These are phyloP conservation scores for Chaetodon trifasciatus DNA, from an alignment of 2,797 vertebrate genomes.

Conservation along the genomic window DNA sequence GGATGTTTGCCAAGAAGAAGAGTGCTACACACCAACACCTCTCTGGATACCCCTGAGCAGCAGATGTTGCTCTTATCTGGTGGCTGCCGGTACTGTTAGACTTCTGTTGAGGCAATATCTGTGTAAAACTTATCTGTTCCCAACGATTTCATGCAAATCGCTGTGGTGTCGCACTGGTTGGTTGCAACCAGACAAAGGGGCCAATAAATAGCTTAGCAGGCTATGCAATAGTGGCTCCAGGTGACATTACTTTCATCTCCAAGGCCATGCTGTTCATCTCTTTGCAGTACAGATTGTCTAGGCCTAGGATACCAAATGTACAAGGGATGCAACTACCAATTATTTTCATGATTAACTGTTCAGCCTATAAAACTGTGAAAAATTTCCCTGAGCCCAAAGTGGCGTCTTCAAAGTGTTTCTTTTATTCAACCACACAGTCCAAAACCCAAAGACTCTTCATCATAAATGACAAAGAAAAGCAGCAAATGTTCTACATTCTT, in stretches of 20 bases:
- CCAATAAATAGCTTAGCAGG: slow-evolving; percentile 54
- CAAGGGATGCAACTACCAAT: too few relatives aligned
- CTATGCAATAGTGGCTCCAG: slow-evolving; percentile 37
- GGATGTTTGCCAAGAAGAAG: slow-evolving; percentile 55
- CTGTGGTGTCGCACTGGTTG: slow-evolving; percentile 44
- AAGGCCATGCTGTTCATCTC: background rate
- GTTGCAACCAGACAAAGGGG: slow-evolving; percentile 57
- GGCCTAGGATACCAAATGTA: background rate
- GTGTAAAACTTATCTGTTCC: slow-evolving; percentile 60
- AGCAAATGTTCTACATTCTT: too few relatives aligned
- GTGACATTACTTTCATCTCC: slow-evolving; percentile 22
- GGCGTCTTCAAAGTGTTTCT: too few relatives aligned
- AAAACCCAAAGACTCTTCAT: too few relatives aligned
- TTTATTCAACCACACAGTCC: too few relatives aligned
- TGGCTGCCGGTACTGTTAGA: slow-evolving; percentile 43
- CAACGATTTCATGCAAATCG: slow-evolving; percentile 73
- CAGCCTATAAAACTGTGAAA: too few relatives aligned
- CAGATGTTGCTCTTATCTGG: slow-evolving; percentile 79
- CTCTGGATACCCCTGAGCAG: slow-evolving; percentile 55
- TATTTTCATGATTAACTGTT: too few relatives aligned
- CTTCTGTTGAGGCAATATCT: slow-evolving; percentile 71
- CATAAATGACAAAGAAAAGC: too few relatives aligned
- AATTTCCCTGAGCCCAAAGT: too few relatives aligned
- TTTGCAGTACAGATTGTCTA: slow-evolving; percentile 8
- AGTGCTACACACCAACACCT: slow-evolving; percentile 55